A percentile compares a stretch with the other conserved stretches of the same genome.
These are phyloP conservation scores for Phymanthus crucifer DNA, from an alignment of 92 coral and sea anemone species.

Conservation along the genomic window DNA sequence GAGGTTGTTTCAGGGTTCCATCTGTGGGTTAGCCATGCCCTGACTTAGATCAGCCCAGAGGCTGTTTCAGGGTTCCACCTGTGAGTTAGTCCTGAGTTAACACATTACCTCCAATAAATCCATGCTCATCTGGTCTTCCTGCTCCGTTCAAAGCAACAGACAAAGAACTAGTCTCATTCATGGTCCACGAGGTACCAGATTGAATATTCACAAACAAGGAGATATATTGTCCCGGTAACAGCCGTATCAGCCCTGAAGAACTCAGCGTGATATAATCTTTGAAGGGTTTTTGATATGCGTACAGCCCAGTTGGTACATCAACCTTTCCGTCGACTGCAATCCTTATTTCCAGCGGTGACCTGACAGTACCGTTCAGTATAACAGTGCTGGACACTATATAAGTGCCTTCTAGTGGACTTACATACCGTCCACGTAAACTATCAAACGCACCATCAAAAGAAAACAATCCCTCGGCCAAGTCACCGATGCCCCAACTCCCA, in stretches of 20 bases:
- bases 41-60: too few relatives aligned
- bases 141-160: constrained; percentile 53
- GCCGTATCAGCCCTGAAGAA: constrained; percentile 39
- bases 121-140: constrained; percentile 30
- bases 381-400: constrained; percentile 53
- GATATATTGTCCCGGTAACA: constrained; percentile 33
- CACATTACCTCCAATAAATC: constrained; percentile 55
- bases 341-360: constrained; percentile 35
- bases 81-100: not conserved
- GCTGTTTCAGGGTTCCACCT: too few relatives aligned
- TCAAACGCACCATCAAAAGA: constrained; percentile 56
- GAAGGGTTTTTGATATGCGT: constrained; percentile 29
- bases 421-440: constrained; percentile 37
- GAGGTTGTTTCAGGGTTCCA: too few relatives aligned
- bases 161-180: constrained; percentile 28
- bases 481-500: constrained; percentile 33
- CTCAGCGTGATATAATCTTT: constrained; percentile 30
- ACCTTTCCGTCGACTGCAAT: constrained; percentile 48
- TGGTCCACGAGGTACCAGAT: constrained; percentile 32
- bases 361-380: constrained; percentile 30
- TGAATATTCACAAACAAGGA: constrained; percentile 38
- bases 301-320: constrained; percentile 36
- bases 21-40: too few relatives aligned
- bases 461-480: constrained; percentile 35
- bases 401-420: constrained; percentile 36